A percentile compares a stretch with the other conserved stretches of the same genome.
Evolutionary conservation across 2,888 invertebrate genomes (phyloP).

Genomic region (Meiosimyza platycephala): DNA sequence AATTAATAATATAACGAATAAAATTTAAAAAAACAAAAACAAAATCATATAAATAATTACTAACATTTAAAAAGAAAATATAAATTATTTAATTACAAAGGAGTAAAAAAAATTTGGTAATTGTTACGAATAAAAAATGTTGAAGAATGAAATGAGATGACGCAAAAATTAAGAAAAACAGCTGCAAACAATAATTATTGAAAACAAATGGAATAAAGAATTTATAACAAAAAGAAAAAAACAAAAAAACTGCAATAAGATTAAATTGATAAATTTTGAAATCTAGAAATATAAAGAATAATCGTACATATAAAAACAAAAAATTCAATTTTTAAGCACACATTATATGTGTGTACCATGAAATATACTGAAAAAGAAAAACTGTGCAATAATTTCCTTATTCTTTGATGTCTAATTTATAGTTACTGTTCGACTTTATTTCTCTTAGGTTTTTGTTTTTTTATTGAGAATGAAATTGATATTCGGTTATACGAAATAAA

Average conservation of each 20-base stretch:
- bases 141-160: constrained; percentile 34
- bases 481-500: constrained; percentile 30
- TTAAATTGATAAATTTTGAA: constrained; percentile 41
- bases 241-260: constrained; percentile 32
- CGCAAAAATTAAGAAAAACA: constrained; percentile 36
- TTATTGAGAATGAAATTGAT: background rate
- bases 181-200: constrained; percentile 33
- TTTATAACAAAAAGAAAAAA: constrained; percentile 34
- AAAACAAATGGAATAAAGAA: constrained; percentile 20
- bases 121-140: constrained; percentile 50
- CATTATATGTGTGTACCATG: background rate
- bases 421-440: too few relatives aligned
- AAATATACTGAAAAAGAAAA: too few relatives aligned
- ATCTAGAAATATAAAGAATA: constrained; percentile 32
- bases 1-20: constrained; percentile 37
- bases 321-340: constrained; percentile 39
- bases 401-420: too few relatives aligned
- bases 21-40: constrained; percentile 44
- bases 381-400: too few relatives aligned
- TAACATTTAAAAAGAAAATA: constrained; percentile 35
- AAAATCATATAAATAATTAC: constrained; percentile 44
- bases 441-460: too few relatives aligned
- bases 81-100: constrained; percentile 20
- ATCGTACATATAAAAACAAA: constrained; percentile 36
- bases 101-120: constrained; percentile 54